Conservation (phyloP, 35 echinoderm and acorn worm species). For the Patiria miniata region DNA sequence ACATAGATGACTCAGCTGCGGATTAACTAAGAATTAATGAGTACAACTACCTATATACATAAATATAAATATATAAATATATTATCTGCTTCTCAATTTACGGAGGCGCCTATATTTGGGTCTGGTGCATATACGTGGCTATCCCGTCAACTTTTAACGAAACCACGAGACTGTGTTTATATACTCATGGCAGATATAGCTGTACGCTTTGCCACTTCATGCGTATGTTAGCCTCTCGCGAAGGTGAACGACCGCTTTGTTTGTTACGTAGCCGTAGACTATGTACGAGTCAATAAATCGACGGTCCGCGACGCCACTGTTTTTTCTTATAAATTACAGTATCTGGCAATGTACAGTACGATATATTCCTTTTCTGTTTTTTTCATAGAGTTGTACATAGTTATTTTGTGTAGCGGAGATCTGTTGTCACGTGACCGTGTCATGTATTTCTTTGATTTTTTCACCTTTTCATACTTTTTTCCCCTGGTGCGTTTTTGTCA, state of each 20-base stretch:
- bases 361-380: no score
- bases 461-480: no score
- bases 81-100: not conserved
- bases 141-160: not conserved
- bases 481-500: no score
- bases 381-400: no score
- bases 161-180: not conserved
- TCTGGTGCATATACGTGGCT: constrained; percentile 12
- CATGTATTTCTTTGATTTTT: no score
- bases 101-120: not conserved
- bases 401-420: no score
- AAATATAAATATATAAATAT: constrained; percentile 33
- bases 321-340: no score
- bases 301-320: not conserved
- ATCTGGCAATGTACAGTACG: no score
- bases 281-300: not conserved
- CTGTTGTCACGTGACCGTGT: no score
- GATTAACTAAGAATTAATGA: not conserved
- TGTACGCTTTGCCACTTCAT: not conserved
- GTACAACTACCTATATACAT: not conserved
- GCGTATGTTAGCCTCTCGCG: not conserved
- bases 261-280: not conserved
- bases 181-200: not conserved
- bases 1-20: not conserved
- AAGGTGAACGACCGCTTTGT: not conserved